Conservation (phyloP, 1,140 invertebrate genomes). For the Diorhabda carinulata region DNA sequence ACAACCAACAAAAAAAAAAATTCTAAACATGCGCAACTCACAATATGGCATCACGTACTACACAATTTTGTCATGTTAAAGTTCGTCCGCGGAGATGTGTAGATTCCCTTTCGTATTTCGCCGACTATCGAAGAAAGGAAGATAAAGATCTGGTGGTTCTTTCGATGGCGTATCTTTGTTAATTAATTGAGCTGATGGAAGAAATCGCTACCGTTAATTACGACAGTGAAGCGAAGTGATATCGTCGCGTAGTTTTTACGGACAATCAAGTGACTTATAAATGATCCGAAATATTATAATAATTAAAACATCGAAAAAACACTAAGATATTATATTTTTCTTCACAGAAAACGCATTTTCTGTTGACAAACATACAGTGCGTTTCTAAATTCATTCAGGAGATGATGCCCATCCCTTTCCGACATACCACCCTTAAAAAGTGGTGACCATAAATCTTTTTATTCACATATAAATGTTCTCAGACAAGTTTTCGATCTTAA, state of each 20-base stretch:
- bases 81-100: neutral
- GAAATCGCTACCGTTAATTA: constrained; percentile 1
- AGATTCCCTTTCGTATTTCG: neutral
- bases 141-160: neutral
- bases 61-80: constrained; percentile 2
- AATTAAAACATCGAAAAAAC: no score
- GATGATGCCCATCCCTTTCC: no score
- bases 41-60: constrained; percentile 2
- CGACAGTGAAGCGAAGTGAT: neutral
- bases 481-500: no score
- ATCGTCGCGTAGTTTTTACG: neutral
- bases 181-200: constrained; percentile 1
- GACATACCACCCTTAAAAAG: no score
- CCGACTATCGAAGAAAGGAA: neutral
- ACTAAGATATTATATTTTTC: no score
- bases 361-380: no score
- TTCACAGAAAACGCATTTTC: no score
- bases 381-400: no score
- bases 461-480: no score
- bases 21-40: neutral
- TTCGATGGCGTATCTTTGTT: constrained; percentile 1
- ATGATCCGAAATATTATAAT: neutral
- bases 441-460: no score
- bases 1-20: neutral
- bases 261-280: neutral